A percentile compares a stretch with the other conserved stretches of the same genome.
Conservation (phyloP, 2,888 invertebrate species). For the Tethea ocularis region DNA sequence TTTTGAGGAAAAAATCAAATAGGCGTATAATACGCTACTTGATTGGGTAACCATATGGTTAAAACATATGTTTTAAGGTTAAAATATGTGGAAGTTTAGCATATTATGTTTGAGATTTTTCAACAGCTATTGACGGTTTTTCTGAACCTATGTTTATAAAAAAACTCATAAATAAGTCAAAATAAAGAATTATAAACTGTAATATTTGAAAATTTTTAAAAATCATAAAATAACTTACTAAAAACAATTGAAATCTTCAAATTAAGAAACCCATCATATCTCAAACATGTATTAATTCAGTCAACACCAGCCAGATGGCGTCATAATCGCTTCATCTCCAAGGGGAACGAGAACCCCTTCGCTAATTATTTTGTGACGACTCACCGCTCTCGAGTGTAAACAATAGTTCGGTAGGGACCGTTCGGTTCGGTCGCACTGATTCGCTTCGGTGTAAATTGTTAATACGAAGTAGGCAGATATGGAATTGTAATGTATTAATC, state of each 20-base stretch:
- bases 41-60: constrained; percentile 13
- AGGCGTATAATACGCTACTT: background rate
- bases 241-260: constrained; percentile 15
- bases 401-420: constrained; percentile 37
- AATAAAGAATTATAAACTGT: too few species aligned
- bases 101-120: too few species aligned
- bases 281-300: constrained; percentile 26
- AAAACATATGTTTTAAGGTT: background rate
- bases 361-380: constrained; percentile 63
- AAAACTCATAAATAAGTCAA: too few species aligned
- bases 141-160: too few species aligned
- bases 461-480: background rate
- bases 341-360: constrained; percentile 28
- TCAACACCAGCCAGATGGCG: constrained; percentile 35
- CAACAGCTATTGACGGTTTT: too few species aligned
- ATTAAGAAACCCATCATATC: constrained; percentile 18
- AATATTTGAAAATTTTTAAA: too few species aligned
- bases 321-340: constrained; percentile 25
- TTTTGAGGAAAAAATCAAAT: background rate
- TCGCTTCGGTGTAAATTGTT: background rate
- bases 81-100: background rate
- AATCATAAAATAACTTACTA: too few species aligned
- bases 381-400: constrained; percentile 53
- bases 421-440: constrained; percentile 5
- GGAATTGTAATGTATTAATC: constrained; percentile 9